A percentile compares a stretch with the other conserved stretches of the same genome.
Evolutionary conservation across 1,140 invertebrate genomes (phyloP).

Genomic region (Cephus cinctus): DNA sequence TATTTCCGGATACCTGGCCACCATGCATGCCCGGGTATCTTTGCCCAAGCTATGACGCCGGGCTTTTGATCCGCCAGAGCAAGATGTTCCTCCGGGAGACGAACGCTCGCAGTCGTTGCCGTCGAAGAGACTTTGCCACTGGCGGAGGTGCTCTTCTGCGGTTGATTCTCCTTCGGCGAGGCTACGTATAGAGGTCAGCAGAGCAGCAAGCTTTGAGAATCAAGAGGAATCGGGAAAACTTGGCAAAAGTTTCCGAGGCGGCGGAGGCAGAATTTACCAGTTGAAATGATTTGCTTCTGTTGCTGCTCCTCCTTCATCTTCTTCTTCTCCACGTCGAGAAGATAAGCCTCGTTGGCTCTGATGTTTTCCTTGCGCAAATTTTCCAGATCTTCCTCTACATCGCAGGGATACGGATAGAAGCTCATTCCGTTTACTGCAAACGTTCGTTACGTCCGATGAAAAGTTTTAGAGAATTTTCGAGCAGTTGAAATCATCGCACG

Average conservation of each 20-base stretch:
- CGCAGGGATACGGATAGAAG: slow-evolving; percentile 37
- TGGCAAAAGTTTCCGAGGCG: no score
- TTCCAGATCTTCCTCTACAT: slow-evolving; percentile 28
- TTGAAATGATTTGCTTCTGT: slow-evolving; percentile 6
- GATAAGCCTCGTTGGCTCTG: background rate
- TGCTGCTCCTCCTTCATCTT: slow-evolving; percentile 19
- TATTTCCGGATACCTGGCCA: slow-evolving; percentile 53
- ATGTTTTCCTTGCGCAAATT: slow-evolving; percentile 24
- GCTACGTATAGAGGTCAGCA: no score
- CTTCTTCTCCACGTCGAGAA: slow-evolving; percentile 4
- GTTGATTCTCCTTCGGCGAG: no score
- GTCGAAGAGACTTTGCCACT: no score
- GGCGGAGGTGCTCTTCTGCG: no score
- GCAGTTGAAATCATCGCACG: background rate
- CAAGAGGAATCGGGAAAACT: no score
- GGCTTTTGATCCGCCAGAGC: slow-evolving; percentile 38
- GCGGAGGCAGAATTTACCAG: no score
- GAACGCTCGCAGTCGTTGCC: no score
- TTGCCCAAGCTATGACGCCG: slow-evolving; percentile 44
- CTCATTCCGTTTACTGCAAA: slow-evolving; percentile 29
- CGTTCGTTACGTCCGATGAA: no score
- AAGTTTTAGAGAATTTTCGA: slow-evolving; percentile 8
- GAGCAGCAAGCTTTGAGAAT: no score
- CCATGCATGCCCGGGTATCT: slow-evolving; percentile 43
- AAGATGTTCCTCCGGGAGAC: slow-evolving; percentile 30